Evolutionary conservation across 2,113 vertebrate species (phyloP).

Genomic region (Leptobrachium ailaonicum): DNA sequence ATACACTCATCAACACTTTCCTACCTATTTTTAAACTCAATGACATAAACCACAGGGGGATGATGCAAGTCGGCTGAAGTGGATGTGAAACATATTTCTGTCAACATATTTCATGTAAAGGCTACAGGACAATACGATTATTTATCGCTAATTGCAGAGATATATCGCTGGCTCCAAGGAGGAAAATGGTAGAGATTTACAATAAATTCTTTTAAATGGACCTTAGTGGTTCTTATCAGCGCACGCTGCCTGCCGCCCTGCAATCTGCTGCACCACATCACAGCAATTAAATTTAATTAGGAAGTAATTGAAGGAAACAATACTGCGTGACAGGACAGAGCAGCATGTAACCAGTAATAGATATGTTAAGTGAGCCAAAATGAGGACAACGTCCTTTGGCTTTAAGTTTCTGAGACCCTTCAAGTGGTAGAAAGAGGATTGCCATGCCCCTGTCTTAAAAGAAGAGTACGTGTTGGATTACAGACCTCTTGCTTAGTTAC

Average conservation of each 20-base stretch:
- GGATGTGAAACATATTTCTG: neutral
- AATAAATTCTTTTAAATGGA: conserved; percentile 43
- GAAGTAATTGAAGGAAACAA: conserved; percentile 45
- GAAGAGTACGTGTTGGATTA: too few relatives aligned
- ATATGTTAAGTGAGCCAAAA: conserved; percentile 4
- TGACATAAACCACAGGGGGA: neutral
- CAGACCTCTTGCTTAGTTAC: too few relatives aligned
- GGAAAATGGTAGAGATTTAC: conserved; percentile 11
- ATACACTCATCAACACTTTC: too few relatives aligned
- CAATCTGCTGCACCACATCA: conserved; percentile 46
- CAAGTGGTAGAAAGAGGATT: too few relatives aligned
- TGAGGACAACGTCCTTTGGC: neutral
- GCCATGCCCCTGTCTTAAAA: too few relatives aligned
- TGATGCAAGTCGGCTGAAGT: neutral
- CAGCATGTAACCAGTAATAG: conserved; percentile 26
- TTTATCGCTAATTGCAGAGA: conserved; percentile 16
- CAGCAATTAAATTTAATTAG: conserved; percentile 46
- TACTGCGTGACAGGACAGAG: conserved; percentile 32
- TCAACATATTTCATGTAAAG: neutral
- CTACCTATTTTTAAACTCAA: neutral
- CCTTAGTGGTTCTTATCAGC: conserved; percentile 39
- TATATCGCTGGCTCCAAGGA: conserved; percentile 12
- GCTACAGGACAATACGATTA: conserved; percentile 6
- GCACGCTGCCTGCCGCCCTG: conserved; percentile 25
- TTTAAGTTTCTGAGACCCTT: neutral